Evolutionary conservation across 1,140 invertebrate species (phyloP), one percentile per base, ranked within the genome.

Genomic region (Fopius arisanus): DNA sequence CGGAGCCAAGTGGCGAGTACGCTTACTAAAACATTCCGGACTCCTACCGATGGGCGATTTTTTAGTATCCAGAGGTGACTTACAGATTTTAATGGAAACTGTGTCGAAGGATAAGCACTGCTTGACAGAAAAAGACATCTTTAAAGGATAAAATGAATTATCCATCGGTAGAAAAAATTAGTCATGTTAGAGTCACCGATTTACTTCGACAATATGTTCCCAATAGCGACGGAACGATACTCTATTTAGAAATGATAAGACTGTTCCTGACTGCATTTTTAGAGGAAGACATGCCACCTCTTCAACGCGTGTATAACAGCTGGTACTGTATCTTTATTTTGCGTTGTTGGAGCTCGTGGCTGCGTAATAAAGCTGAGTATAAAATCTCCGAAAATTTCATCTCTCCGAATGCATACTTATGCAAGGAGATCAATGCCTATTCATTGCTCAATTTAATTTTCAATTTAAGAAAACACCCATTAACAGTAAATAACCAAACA

Each of bases 111-210:
- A 78, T 63, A 72, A 75, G 23, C 74, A 75, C 40, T 62, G 23
- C 21, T 74, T 75, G 69, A 73, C 31, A 29, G 26, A 72, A 31
- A 73, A 67, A 41, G 72, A 77, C 33, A 37, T 77, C 33, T 7
- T 5, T 48, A 12, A 77, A 74, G 65, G 69, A 74, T 37, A 74
- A 74, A 72, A 77, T 75, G 76, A 77, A 75, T 59, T 75, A 72
- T 51, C 16, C 26, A 16, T 75, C 75, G 0, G 72, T 74, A 67
- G 2, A 59, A 21, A 77, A 69, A 71, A 72, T 74, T 26, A 70
- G 71, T 72, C 51, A 78, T 65, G 65, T 67, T 12, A 67, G 62
- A 69, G 40, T 71, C 2, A 41, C 19, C 12, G 31, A 37, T 37
- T 59, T 72, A 29, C 54, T 72, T 21, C 51, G 59, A 70, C 29